Base-by-base conservation (phyloP, 2,113 vertebrate species). In the Syrrhaptes paradoxus region DNA sequence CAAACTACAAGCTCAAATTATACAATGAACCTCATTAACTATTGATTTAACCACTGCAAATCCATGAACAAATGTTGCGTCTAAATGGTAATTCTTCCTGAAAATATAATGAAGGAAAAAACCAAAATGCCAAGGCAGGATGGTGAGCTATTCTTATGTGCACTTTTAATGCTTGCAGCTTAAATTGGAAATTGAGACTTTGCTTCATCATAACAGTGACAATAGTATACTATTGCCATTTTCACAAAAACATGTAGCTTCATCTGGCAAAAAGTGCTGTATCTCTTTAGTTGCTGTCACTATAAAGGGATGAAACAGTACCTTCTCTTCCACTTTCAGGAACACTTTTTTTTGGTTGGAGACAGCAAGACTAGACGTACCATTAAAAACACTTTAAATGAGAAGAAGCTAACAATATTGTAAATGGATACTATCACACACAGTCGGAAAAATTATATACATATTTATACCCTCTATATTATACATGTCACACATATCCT, bases 1-100 rank as follows among this genome's bases (percentile, higher is more conserved):
- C 99, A 99, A 99, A 99, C 99, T 99, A 98, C 98, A 98, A 98
- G 98, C 98, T 98, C 97, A 98, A 99, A 99, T 99, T 99, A 98
- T 97, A 98, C 71, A 97, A 98, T 14, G 98, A 99, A 99, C 98
- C 98, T 99, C 98, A 98, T 99, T 98, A 99, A 99, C 99, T 99
- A 97, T 98, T 98, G 97, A 98, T 98, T 98, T 98, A 98, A 98
- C 98, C 98, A 98, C 98, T 98, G 95, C 93, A 51, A 90, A 96
- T 94, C 97, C 97, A 96, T 51, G 92, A 96, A 87, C 54, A 75
- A 90, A 93, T 94, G 95, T 83, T 97, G 84, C 93, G 95, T 85
- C 66, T 94, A 97, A 94, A 97, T 68, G 75, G 63, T 85, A 90
- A 90, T 95, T 93, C 85, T 78, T 96, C 87, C 86, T 90, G 72